phyloP scores from a whole-genome alignment of 2,113 vertebrate genomes.

The pig (Sus scrofa) region DNA sequence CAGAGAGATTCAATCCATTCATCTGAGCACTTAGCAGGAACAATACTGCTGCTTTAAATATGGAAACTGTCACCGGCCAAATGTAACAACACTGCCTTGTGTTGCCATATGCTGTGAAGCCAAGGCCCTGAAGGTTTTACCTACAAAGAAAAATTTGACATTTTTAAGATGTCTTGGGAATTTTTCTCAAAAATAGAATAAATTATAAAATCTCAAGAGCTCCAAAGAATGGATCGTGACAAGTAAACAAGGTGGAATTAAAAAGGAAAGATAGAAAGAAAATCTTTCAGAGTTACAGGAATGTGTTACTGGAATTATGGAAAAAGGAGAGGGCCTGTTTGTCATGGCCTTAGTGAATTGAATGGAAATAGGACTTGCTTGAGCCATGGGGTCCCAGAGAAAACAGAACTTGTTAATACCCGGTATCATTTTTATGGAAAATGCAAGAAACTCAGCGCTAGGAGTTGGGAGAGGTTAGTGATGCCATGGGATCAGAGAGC shows the following conservation, averaged over 20 bases:
- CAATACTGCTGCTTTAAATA: not conserved
- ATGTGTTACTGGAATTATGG: not conserved
- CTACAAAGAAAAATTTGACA: not conserved
- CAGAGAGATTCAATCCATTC: not conserved
- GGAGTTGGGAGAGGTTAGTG: not conserved
- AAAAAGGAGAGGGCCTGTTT: not conserved
- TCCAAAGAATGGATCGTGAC: not conserved
- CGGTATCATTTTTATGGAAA: not conserved
- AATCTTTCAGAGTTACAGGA: not conserved
- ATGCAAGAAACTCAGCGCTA: not conserved
- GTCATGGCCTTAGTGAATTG: not conserved
- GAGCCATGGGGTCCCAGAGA: not conserved
- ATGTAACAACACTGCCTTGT: not conserved
- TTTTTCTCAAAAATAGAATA: slow-evolving; percentile 40
- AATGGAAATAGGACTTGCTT: not conserved
- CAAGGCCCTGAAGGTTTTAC: not conserved
- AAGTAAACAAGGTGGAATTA: not conserved
- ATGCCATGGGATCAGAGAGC: not conserved
- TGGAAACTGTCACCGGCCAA: not conserved
- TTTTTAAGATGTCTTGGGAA: not conserved
- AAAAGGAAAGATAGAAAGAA: not conserved
- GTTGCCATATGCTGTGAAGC: not conserved
- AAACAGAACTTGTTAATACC: not conserved
- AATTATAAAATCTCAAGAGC: not conserved
- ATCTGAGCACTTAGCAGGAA: not conserved